Percentiles rank a stretch among this genome's conserved stretches.
Conservation (phyloP, 2,888 invertebrate species). For the Ochropleura leucogaster region DNA sequence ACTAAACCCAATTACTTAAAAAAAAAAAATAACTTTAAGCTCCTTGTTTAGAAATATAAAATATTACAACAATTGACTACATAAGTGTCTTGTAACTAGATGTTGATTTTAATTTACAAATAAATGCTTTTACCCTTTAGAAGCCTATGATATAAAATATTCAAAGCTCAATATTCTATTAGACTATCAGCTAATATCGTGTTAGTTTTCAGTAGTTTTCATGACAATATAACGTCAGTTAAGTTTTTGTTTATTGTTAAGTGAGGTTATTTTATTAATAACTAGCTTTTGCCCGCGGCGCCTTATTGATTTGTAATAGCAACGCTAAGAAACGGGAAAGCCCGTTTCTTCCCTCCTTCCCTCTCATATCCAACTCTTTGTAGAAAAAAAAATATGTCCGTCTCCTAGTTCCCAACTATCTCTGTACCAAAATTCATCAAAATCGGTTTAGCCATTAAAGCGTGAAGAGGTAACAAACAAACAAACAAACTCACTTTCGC, state of each 20-base stretch:
- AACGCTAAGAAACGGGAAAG: no score
- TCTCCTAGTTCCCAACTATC: no score
- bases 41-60: conserved; percentile 13
- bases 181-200: not conserved
- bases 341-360: no score
- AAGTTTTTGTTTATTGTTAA: not conserved
- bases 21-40: not conserved
- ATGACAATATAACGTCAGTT: not conserved
- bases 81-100: not conserved
- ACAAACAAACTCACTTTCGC: no score
- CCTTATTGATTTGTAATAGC: no score
- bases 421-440: no score
- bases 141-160: conserved; percentile 1
- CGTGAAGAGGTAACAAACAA: no score
- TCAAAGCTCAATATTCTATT: conserved; percentile 12
- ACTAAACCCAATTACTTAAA: conserved; percentile 11
- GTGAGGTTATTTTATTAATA: no score
- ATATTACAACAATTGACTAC: conserved; percentile 12
- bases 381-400: no score
- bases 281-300: no score
- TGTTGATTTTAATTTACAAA: conserved; percentile 21
- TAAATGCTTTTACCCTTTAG: conserved; percentile 12
- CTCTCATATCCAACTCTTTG: no score
- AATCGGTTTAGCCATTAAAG: no score
- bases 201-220: not conserved